Conservation (phyloP, 2,113 vertebrate genomes). For the Mirza zaza region DNA sequence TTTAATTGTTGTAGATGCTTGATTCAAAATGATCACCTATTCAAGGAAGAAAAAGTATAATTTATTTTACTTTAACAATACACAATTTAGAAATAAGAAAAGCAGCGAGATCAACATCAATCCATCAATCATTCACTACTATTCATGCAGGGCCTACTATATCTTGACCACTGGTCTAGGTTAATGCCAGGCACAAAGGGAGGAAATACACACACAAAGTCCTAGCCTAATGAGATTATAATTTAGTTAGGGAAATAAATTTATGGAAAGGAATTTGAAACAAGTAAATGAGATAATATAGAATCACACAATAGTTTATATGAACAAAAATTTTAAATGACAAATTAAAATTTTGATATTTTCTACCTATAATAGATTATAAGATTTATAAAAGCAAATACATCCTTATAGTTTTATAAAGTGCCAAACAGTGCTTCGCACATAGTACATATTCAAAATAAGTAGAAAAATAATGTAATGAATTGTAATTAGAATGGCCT, state of each 20-base stretch:
- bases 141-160: background rate
- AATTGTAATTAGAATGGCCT: background rate
- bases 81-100: background rate
- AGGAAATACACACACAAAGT: background rate
- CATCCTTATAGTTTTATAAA: background rate
- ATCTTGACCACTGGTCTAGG: background rate
- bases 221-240: background rate
- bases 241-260: background rate
- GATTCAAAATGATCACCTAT: constrained; percentile 43
- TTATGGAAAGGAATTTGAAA: background rate
- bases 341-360: background rate
- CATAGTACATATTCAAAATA: background rate
- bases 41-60: background rate
- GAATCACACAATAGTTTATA: background rate
- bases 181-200: background rate
- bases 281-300: background rate
- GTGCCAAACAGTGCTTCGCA: background rate
- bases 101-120: background rate
- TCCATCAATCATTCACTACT: background rate
- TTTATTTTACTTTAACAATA: constrained; percentile 17
- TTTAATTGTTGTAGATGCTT: constrained; percentile 45
- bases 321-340: background rate
- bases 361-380: background rate
- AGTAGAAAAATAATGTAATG: background rate
- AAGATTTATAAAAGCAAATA: background rate